A percentile compares a stretch with the other conserved stretches of the same genome.
phyloP scores from a whole-genome alignment of 2,888 invertebrate genomes.

The Taphrorychus bicolor region DNA sequence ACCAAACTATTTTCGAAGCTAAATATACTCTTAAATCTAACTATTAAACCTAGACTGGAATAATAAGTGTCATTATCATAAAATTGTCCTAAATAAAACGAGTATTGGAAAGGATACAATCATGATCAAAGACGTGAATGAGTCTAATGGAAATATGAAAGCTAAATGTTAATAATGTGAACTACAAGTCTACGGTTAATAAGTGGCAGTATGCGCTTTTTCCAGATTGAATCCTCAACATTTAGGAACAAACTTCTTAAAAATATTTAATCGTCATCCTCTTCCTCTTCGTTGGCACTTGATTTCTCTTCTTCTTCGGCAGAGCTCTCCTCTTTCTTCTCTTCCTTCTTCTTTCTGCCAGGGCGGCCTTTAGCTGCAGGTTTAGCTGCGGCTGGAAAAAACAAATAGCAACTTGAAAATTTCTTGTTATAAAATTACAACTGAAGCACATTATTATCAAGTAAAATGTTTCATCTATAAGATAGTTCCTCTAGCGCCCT shows the following conservation, averaged over 20 bases:
- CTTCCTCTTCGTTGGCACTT: constrained; percentile 33
- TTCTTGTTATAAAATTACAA: neutral
- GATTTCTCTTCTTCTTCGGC: constrained; percentile 35
- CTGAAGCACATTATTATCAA: no score
- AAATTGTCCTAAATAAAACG: no score
- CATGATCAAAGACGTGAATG: no score
- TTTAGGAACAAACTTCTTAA: constrained; percentile 7
- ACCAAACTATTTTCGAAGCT: no score
- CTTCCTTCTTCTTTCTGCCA: constrained; percentile 39
- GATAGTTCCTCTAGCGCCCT: no score
- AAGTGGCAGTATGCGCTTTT: neutral
- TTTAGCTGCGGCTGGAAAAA: neutral
- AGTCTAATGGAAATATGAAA: neutral
- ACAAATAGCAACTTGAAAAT: neutral
- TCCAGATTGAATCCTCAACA: neutral
- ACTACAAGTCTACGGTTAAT: neutral
- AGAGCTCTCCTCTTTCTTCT: constrained; percentile 39
- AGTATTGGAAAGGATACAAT: no score
- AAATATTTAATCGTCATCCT: constrained; percentile 30
- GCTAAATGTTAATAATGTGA: neutral
- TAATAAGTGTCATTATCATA: no score
- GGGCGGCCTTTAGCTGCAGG: constrained; percentile 29
- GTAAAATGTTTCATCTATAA: no score
- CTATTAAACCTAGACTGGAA: no score
- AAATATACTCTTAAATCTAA: no score